Percentiles rank a stretch among this genome's conserved stretches.
Conservation (phyloP, 1,140 invertebrate species). For the Drosophila sucinea region DNA sequence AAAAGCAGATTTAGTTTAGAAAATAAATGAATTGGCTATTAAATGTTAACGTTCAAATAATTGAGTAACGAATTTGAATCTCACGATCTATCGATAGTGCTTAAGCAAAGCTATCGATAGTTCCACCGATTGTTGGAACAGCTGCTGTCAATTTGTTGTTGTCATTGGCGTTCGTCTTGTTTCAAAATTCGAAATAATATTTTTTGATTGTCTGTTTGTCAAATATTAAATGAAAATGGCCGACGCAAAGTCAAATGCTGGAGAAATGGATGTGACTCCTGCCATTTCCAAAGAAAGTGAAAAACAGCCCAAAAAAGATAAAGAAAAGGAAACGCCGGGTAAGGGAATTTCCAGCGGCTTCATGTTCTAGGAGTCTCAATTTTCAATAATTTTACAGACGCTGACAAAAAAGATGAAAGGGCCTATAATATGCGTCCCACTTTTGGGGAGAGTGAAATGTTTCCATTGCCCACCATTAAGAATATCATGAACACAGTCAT, state of each 20-base stretch:
- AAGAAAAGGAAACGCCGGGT: conserved; percentile 3
- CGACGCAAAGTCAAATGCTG: conserved; percentile 18
- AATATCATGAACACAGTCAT: conserved; percentile 60
- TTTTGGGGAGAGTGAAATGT: conserved; percentile 70
- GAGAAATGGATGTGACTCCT: background rate
- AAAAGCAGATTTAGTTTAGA: too few species aligned
- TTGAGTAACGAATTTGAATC: background rate
- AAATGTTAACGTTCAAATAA: too few species aligned
- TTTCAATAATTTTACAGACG: background rate
- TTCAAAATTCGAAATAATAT: background rate
- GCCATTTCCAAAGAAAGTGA: background rate
- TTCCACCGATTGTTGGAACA: background rate
- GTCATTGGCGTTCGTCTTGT: background rate
- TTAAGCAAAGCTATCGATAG: background rate
- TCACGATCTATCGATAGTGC: background rate
- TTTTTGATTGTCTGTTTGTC: background rate
- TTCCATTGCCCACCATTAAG: conserved; percentile 60
- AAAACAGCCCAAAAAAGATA: conserved; percentile 14
- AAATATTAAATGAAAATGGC: conserved; percentile 19
- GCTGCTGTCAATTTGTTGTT: background rate
- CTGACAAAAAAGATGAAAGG: conserved; percentile 28
- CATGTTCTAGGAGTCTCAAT: background rate
- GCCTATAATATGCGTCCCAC: conserved; percentile 71
- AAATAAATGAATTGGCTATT: too few species aligned
- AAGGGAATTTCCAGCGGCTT: background rate